phyloP scores from a whole-genome alignment of 2,797 vertebrate genomes.

The Halcyon badia region DNA sequence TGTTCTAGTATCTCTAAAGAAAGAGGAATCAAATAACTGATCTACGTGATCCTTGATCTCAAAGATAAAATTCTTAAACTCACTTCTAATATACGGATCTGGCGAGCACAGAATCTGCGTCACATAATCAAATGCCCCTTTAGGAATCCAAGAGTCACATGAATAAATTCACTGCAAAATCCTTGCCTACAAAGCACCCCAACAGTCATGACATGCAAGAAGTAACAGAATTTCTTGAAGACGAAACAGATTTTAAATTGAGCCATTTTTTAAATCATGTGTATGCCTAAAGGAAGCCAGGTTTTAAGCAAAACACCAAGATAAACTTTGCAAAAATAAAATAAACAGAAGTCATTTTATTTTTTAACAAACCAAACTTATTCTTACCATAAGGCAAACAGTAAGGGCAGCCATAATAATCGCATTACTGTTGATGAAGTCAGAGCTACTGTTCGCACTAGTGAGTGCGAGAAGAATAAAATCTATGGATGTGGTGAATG shows the following conservation, averaged over 20 bases:
- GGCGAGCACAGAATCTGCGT: not conserved
- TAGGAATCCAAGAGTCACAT: not conserved
- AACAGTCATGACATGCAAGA: not conserved
- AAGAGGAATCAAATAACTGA: not conserved
- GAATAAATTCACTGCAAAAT: not conserved
- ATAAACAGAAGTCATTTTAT: not conserved
- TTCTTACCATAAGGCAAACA: not conserved
- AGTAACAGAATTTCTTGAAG: not conserved
- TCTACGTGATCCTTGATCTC: not conserved
- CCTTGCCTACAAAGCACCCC: not conserved
- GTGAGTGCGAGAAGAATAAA: not conserved
- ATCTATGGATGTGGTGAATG: not conserved
- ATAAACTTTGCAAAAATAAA: not conserved
- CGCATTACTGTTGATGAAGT: not conserved
- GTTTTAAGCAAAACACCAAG: not conserved
- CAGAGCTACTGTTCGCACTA: not conserved
- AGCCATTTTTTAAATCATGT: not conserved
- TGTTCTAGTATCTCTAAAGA: not conserved
- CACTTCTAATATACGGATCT: not conserved
- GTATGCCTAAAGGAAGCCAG: not conserved
- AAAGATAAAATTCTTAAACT: not conserved
- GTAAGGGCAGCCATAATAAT: not conserved
- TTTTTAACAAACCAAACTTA: not conserved
- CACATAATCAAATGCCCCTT: not conserved
- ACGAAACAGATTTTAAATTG: not conserved